Conservation (phyloP, 2,888 invertebrate species). For the Cheilosia vernalis region DNA sequence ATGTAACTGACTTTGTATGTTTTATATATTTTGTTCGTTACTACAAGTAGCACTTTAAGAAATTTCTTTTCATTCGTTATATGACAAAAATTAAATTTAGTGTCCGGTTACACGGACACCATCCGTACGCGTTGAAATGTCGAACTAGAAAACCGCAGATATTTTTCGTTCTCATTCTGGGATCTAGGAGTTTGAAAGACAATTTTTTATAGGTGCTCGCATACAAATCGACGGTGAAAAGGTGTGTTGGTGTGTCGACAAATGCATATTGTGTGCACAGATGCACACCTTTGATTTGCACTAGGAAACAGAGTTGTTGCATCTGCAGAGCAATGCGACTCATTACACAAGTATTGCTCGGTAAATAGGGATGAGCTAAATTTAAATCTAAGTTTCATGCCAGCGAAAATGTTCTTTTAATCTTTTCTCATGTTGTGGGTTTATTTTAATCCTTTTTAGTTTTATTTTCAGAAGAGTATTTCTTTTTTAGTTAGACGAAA, state of each 20-base stretch:
- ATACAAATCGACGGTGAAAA: conserved; percentile 52
- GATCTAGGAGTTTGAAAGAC: conserved; percentile 37
- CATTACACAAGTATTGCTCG: conserved; percentile 67
- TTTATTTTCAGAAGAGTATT: conserved; percentile 54
- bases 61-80: conserved; percentile 38
- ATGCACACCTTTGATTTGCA: conserved; percentile 69
- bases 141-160: conserved; percentile 78
- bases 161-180: conserved; percentile 56
- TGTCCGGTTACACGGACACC: conserved; percentile 78
- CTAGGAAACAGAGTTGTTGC: conserved; percentile 59
- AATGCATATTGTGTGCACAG: conserved; percentile 60
- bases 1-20: conserved; percentile 57
- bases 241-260: conserved; percentile 61
- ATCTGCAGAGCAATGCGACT: conserved; percentile 59
- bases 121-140: conserved; percentile 80
- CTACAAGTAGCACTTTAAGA: conserved; percentile 54
- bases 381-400: conserved; percentile 67
- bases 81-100: conserved; percentile 71
- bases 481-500: background rate
- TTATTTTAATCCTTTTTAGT: conserved; percentile 40
- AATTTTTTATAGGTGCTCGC: conserved; percentile 32
- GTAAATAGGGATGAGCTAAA: conserved; percentile 54
- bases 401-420: conserved; percentile 59
- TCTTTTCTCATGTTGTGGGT: conserved; percentile 47
- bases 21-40: conserved; percentile 40